Conservation (phyloP, 2,797 vertebrate genomes). For the Anabacerthia variegaticeps region DNA sequence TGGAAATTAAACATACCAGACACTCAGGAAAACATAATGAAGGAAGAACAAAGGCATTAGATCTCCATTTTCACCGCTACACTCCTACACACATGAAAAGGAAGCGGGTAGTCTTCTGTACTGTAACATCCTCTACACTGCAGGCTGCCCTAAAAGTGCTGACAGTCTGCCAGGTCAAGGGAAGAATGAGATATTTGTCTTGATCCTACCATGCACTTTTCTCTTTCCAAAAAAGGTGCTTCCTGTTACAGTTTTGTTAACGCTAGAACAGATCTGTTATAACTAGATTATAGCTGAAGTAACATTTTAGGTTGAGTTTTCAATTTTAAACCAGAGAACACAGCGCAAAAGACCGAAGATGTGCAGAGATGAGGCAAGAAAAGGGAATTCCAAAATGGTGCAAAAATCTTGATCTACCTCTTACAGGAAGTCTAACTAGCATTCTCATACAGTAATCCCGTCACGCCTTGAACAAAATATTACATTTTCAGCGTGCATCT, state of each 20-base stretch:
- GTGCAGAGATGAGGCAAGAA: neutral
- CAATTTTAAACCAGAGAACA: neutral
- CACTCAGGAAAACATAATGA: neutral
- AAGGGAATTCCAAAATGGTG: neutral
- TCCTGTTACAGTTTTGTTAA: neutral
- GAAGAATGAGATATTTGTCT: neutral
- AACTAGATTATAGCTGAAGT: neutral
- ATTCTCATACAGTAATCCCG: neutral
- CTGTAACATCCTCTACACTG: neutral
- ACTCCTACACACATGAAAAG: neutral
- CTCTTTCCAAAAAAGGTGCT: neutral
- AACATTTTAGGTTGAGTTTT: neutral
- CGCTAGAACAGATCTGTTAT: neutral
- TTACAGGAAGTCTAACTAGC: neutral
- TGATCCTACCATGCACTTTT: neutral
- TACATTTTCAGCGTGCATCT: neutral
- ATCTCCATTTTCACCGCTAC: neutral
- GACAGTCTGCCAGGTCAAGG: neutral
- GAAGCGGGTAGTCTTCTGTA: neutral
- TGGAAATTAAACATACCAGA: neutral
- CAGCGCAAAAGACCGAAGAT: fast-evolving
- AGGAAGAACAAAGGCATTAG: neutral
- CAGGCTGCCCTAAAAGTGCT: neutral
- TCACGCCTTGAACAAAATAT: neutral
- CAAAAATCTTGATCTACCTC: neutral